Percentiles rank a stretch among this genome's conserved stretches.
Evolutionary conservation across 2,797 vertebrate genomes (phyloP).

Genomic region (Epinephelus malabaricus): DNA sequence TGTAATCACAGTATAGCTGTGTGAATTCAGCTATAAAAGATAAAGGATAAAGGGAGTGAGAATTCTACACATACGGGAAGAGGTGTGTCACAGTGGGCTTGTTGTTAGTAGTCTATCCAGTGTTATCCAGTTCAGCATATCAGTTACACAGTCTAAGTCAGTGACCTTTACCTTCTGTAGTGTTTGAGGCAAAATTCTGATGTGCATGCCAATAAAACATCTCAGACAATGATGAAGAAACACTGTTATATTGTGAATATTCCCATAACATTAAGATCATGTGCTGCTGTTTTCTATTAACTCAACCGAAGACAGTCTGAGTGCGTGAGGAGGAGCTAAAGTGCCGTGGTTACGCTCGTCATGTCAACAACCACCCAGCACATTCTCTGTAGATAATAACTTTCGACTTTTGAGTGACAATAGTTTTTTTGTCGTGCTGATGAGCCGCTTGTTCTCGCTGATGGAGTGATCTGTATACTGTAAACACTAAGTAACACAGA

Average conservation of each 20-base stretch:
- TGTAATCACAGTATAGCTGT: background rate
- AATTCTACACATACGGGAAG: background rate
- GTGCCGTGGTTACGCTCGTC: background rate
- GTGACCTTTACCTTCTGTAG: background rate
- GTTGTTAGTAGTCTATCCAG: background rate
- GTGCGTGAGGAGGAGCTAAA: background rate
- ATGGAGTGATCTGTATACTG: slow-evolving; percentile 3
- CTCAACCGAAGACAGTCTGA: background rate
- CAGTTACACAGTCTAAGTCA: background rate
- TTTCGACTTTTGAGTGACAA: slow-evolving; percentile 34
- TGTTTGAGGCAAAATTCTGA: too few species aligned
- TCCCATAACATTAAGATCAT: background rate
- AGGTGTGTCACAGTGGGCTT: background rate
- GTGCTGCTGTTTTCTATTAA: background rate
- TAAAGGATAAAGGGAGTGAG: background rate
- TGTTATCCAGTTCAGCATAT: background rate
- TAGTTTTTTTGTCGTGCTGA: slow-evolving; percentile 22
- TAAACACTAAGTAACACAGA: slow-evolving; percentile 16
- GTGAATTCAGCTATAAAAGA: background rate
- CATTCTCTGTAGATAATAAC: slow-evolving; percentile 10
- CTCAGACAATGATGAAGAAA: background rate
- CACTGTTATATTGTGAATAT: background rate
- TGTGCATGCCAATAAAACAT: background rate
- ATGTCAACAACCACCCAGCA: background rate
- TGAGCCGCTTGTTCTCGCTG: slow-evolving; percentile 29